Base-by-base conservation (phyloP, 2,888 invertebrate genomes). In the Cantharis nigra region DNA sequence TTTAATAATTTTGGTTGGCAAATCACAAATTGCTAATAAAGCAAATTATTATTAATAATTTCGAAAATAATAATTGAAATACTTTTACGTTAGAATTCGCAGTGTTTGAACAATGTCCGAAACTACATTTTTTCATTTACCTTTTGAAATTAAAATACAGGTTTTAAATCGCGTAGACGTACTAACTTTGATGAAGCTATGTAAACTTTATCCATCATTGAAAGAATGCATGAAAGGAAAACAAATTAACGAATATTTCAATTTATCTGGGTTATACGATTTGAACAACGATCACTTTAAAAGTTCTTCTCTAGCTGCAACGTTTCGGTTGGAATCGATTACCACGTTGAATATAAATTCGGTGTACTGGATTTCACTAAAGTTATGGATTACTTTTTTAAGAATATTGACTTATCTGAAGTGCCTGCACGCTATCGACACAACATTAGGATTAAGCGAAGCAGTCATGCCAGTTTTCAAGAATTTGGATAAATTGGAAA, bases 261-360 rank as follows among this genome's bases (percentile, higher is more conserved):
- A 13, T 13, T 33, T 33, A 33, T 33, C 33, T 1, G 33, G 13
- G 13, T 33, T 33, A 33, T 33, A 33, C 13, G 13, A 33, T 33
- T 33, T 33, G 33, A 33, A 33, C 3, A 13, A 33, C 4, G 13
- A 13, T 4, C 13, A 33, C 4, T 33, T 33, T 3, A 33, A 33
- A 4, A 13, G 33, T 13, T 0, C 13, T 4, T 3, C 3, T 13
- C 3, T 33, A 1, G 13, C 13, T 1, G 13, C 33, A 3, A 33
- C 33, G 13, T 33, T 33, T 33, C 13, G 33, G 13, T 2, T 13
- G 28, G 70, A 77, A 65, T 9, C 69, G 13, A 74, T 77, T 23
- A 77, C 77, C 11, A 69, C 74, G 2, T 33, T 77, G 13, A 77
- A 77, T 14, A 74, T 77, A 30, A 77, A 71, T 63, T 74, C 71